A percentile compares a stretch with the other conserved stretches of the same genome.
Conservation (phyloP, 1,140 invertebrate genomes). For the Pomacea maculata region DNA sequence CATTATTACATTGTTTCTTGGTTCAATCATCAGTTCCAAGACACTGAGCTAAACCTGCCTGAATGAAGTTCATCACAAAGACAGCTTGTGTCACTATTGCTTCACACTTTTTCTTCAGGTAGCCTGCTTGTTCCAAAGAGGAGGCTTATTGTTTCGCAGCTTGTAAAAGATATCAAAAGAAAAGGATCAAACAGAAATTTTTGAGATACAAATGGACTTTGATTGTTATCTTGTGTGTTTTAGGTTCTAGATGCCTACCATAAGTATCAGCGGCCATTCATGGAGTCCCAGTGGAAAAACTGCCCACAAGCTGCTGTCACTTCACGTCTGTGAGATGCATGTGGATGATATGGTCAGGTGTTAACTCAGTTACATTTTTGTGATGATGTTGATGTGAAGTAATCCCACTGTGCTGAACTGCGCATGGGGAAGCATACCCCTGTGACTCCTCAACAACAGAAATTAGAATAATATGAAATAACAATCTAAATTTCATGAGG, state of each 20-base stretch:
- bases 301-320: background rate
- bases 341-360: too few species aligned
- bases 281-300: constrained; percentile 21
- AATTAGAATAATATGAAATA: too few species aligned
- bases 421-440: too few species aligned
- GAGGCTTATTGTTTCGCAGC: background rate
- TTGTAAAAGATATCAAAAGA: background rate
- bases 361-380: too few species aligned
- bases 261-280: constrained; percentile 33
- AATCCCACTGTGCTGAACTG: too few species aligned
- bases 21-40: background rate
- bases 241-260: constrained; percentile 33
- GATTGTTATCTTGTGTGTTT: constrained; percentile 7
- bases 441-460: too few species aligned
- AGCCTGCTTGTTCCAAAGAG: background rate
- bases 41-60: background rate
- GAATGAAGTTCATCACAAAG: too few species aligned
- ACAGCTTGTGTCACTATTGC: too few species aligned
- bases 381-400: too few species aligned
- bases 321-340: constrained; percentile 4
- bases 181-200: too few species aligned
- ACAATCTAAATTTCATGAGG: too few species aligned
- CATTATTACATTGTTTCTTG: too few species aligned
- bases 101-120: background rate
- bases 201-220: background rate